Evolutionary conservation across 2,113 vertebrate genomes (phyloP).

Genomic region (Nymphicus hollandicus): DNA sequence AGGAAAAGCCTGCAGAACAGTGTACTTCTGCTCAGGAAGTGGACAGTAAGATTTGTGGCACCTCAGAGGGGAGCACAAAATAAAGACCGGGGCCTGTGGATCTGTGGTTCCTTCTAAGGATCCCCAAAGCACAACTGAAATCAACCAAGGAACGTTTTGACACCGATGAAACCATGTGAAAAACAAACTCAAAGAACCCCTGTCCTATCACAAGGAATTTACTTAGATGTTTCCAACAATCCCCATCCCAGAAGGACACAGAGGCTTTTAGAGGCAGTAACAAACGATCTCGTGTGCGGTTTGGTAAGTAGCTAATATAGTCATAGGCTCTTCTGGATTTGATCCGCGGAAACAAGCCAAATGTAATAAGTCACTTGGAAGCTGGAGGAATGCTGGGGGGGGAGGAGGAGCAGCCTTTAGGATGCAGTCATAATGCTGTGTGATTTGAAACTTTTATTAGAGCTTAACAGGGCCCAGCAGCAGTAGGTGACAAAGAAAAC

Average conservation of each 20-base stretch:
- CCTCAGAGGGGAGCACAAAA: not conserved
- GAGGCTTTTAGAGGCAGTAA: conserved; percentile 13
- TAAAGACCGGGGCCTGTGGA: not conserved
- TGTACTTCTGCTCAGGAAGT: not conserved
- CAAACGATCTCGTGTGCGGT: not conserved
- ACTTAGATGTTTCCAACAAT: not conserved
- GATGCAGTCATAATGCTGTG: conserved; percentile 17
- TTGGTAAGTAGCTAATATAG: conserved; percentile 20
- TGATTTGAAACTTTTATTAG: conserved; percentile 51
- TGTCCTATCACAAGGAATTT: not conserved
- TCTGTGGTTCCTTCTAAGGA: not conserved
- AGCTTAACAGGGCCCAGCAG: conserved; percentile 48
- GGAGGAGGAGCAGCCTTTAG: conserved; percentile 40
- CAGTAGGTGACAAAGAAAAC: conserved; percentile 59
- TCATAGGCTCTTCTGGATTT: not conserved
- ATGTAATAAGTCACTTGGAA: conserved; percentile 52
- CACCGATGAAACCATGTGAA: not conserved
- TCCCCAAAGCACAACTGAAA: not conserved
- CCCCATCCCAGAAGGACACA: not conserved
- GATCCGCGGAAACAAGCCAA: conserved; percentile 42
- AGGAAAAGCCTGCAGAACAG: not conserved
- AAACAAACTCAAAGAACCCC: not conserved
- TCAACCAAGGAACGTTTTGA: not conserved
- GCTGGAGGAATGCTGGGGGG: conserved; percentile 1
- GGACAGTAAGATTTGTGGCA: not conserved